These are phyloP conservation scores for Pachypeltis micranthus DNA, from an alignment of 1,140 invertebrate species.

Conservation along the genomic window DNA sequence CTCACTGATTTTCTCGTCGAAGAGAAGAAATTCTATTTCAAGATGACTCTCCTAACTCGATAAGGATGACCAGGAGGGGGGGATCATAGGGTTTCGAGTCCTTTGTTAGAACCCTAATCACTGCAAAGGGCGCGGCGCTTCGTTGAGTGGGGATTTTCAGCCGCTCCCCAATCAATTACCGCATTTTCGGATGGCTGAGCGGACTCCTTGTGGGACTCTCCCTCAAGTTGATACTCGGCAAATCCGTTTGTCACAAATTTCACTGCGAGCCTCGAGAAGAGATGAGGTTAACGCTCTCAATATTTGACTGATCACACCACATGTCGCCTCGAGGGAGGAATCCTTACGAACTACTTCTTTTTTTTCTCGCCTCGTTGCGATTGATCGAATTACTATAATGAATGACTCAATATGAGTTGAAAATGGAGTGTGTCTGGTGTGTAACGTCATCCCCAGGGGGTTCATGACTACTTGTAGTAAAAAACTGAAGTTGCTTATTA, in stretches of 20 bases:
- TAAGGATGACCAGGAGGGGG: slow-evolving; percentile 7
- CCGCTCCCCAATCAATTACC: slow-evolving; percentile 4
- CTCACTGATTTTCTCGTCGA: too few species aligned
- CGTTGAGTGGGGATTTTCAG: not conserved
- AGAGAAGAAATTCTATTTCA: too few species aligned
- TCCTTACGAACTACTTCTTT: not conserved
- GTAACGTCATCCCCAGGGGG: too few species aligned
- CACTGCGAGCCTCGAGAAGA: not conserved
- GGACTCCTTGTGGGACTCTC: not conserved
- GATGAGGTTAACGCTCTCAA: slow-evolving; percentile 1
- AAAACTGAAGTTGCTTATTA: too few species aligned
- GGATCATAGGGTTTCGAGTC: not conserved
- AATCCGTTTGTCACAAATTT: too few species aligned
- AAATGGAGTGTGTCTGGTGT: too few species aligned
- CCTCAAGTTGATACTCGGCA: not conserved
- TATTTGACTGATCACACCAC: slow-evolving; percentile 6
- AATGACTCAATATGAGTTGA: not conserved
- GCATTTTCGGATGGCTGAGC: not conserved
- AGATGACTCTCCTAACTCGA: slow-evolving; percentile 5
- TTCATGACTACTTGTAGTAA: too few species aligned
- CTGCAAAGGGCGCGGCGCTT: not conserved
- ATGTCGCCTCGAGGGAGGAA: not conserved
- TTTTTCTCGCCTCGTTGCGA: not conserved
- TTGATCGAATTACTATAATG: not conserved
- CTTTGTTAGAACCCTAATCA: slow-evolving; percentile 2